A percentile compares a stretch with the other conserved stretches of the same genome.
These are phyloP conservation scores for Sitophilus oryzae DNA, from an alignment of 1,140 invertebrate species.

Conservation along the genomic window DNA sequence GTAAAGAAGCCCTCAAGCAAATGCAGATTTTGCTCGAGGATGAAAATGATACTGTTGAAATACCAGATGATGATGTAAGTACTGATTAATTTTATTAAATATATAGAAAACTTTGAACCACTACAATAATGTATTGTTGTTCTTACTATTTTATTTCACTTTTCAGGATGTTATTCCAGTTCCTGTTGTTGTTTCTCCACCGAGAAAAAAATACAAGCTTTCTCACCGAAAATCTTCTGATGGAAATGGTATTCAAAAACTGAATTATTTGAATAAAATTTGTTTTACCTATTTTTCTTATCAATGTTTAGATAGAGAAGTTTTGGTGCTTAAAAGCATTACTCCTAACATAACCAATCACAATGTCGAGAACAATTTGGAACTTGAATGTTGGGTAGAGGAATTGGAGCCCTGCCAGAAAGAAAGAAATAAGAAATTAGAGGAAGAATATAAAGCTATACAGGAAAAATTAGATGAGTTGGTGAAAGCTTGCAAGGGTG, in stretches of 20 bases:
- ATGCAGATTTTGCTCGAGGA: conserved; percentile 37
- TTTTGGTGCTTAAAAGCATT: conserved; percentile 37
- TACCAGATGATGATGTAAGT: conserved; percentile 36
- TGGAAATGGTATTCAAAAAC: conserved; percentile 31
- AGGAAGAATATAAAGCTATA: conserved; percentile 28
- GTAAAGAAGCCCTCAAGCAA: conserved; percentile 41
- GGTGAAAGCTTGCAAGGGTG: conserved; percentile 20
- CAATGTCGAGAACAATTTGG: conserved; percentile 30
- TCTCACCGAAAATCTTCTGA: conserved; percentile 40
- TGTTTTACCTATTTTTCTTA: too few relatives aligned
- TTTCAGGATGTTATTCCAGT: conserved; percentile 18
- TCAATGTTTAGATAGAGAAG: conserved; percentile 39
- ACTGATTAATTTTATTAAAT: neutral
- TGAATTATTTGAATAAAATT: neutral
- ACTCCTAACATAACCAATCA: conserved; percentile 25
- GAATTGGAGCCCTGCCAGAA: conserved; percentile 31
- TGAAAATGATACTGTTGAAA: conserved; percentile 34
- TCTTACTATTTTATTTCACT: neutral
- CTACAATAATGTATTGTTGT: neutral
- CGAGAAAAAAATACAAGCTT: conserved; percentile 40
- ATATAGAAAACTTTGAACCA: neutral
- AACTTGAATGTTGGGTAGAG: conserved; percentile 35
- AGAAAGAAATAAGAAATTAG: conserved; percentile 16
- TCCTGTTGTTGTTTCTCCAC: conserved; percentile 23
- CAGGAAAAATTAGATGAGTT: conserved; percentile 27